Conservation (phyloP, 1,140 invertebrate genomes). For the Hycleus phaleratus region DNA sequence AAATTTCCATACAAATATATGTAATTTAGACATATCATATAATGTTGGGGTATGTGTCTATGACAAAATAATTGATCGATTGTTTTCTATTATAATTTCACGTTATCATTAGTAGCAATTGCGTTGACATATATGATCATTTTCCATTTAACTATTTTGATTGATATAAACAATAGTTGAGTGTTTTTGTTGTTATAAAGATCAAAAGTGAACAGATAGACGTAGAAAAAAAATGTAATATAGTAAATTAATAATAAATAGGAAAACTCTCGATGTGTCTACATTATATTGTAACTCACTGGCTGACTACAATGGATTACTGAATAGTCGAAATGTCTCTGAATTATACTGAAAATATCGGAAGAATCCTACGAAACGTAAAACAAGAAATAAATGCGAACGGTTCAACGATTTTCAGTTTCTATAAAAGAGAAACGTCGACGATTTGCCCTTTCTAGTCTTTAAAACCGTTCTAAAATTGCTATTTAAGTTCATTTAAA, state of each 20-base stretch:
- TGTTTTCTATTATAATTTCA: slow-evolving; percentile 9
- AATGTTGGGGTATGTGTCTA: neutral
- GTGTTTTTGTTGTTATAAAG: no score
- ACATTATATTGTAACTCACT: neutral
- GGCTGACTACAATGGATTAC: neutral
- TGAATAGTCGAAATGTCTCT: neutral
- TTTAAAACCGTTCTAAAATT: slow-evolving; percentile 5
- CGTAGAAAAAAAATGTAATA: no score
- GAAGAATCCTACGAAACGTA: slow-evolving; percentile 4
- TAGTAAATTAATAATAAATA: no score
- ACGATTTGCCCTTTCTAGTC: slow-evolving; percentile 3
- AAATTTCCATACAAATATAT: no score
- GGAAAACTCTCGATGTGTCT: neutral
- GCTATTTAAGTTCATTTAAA: slow-evolving; percentile 12
- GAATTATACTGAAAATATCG: slow-evolving; percentile 10
- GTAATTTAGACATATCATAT: no score
- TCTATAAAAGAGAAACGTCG: neutral
- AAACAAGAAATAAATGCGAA: slow-evolving; percentile 9
- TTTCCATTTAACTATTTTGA: slow-evolving; percentile 7
- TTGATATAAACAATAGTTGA: no score
- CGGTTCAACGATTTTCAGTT: slow-evolving; percentile 4
- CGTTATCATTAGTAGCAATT: slow-evolving; percentile 10
- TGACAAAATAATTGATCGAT: slow-evolving; percentile 16
- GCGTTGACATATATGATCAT: slow-evolving; percentile 12
- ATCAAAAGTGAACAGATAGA: no score